Conservation (phyloP, 1,140 invertebrate species). For the Calycopis cecrops region DNA sequence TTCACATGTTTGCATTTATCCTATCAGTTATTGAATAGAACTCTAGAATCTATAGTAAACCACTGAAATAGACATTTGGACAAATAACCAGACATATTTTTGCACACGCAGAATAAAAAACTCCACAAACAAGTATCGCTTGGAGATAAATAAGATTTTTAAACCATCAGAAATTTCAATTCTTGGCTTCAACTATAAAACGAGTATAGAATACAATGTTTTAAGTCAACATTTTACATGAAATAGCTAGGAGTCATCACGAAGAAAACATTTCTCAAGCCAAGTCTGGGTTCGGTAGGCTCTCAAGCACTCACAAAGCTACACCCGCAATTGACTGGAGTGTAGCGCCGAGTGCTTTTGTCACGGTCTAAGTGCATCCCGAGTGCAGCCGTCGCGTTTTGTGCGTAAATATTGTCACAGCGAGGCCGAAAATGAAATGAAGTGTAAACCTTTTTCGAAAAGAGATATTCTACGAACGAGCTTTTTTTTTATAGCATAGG, state of each 20-base stretch:
- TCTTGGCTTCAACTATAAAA: too few species aligned
- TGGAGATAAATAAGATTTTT: too few species aligned
- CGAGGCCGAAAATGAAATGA: constrained; percentile 17
- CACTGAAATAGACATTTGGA: too few species aligned
- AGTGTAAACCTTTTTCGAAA: constrained; percentile 1
- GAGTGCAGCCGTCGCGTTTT: constrained; percentile 40
- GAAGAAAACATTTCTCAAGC: constrained; percentile 17
- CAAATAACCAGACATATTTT: too few species aligned
- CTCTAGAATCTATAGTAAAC: too few species aligned
- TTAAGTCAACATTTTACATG: constrained; percentile 24
- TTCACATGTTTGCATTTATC: too few species aligned
- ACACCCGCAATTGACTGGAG: constrained; percentile 59
- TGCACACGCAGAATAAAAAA: too few species aligned
- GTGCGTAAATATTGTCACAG: constrained; percentile 49
- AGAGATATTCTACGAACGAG: too few species aligned
- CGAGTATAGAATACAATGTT: constrained; percentile 2
- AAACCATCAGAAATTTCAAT: too few species aligned
- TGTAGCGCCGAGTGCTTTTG: constrained; percentile 50
- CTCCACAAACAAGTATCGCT: too few species aligned
- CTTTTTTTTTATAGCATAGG: too few species aligned
- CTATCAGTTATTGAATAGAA: too few species aligned
- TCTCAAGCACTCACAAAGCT: constrained; percentile 52
- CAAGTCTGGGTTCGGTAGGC: constrained; percentile 36
- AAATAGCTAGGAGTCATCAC: not conserved
- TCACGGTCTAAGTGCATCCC: constrained; percentile 41